phyloP scores from a whole-genome alignment of 2,113 vertebrate species.

The Solea solea region DNA sequence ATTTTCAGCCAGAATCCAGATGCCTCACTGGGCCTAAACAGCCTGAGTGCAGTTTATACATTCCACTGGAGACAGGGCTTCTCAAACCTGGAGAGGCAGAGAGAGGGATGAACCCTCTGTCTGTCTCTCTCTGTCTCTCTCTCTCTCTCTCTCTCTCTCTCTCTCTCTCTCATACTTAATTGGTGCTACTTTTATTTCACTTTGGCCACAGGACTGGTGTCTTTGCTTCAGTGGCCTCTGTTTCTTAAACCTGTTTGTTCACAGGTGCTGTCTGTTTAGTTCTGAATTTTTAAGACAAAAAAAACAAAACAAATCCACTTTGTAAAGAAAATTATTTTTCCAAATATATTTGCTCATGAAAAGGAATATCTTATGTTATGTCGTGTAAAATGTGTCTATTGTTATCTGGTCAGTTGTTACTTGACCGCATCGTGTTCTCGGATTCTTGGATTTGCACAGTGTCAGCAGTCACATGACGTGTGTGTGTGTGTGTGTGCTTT shows the following conservation, averaged over 20 bases:
- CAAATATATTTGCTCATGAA: constrained; percentile 35
- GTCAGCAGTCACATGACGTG: constrained; percentile 45
- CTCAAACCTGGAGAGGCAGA: constrained; percentile 50
- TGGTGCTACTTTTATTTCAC: constrained; percentile 74
- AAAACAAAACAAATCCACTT: constrained; percentile 38
- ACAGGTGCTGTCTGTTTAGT: constrained; percentile 55
- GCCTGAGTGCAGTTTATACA: constrained; percentile 59
- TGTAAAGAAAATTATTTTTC: constrained; percentile 41
- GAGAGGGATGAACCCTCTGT: constrained; percentile 15
- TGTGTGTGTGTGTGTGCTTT: constrained; percentile 24
- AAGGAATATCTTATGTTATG: constrained; percentile 52
- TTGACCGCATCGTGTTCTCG: constrained; percentile 53
- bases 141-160: constrained; percentile 17
- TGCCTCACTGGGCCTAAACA: constrained; percentile 30
- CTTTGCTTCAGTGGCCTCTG: constrained; percentile 19
- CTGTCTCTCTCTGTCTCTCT: constrained; percentile 40
- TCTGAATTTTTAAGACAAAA: constrained; percentile 16
- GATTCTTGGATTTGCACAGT: constrained; percentile 72
- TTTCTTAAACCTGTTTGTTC: constrained; percentile 38
- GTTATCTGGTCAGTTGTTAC: constrained; percentile 61
- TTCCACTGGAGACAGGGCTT: constrained; percentile 72
- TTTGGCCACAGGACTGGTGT: constrained; percentile 66
- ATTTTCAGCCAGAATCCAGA: constrained; percentile 31
- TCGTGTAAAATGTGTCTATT: constrained; percentile 46
- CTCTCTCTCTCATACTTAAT: background rate